A percentile compares a stretch with the other conserved stretches of the same genome.
phyloP scores from a whole-genome alignment of 2,113 vertebrate genomes.

The Neogobius melanostomus region DNA sequence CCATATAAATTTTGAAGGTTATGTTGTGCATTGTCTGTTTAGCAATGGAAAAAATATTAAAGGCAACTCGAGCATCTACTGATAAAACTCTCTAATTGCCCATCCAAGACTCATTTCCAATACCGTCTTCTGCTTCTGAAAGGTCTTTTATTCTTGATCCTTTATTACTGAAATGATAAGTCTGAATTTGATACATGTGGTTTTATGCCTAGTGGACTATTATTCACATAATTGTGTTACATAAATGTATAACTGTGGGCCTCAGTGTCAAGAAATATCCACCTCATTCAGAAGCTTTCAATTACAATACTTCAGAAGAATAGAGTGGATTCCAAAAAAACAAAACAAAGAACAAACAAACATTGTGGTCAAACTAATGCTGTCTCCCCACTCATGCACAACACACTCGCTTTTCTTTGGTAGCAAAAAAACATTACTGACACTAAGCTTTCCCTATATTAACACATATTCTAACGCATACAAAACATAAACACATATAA shows the following conservation, averaged over 20 bases:
- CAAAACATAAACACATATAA: no score
- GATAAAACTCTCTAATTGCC: constrained; percentile 49
- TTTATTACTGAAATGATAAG: constrained; percentile 67
- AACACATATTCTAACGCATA: no score
- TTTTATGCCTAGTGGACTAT: constrained; percentile 28
- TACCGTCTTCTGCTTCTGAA: constrained; percentile 53
- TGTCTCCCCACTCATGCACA: no score
- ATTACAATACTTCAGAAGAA: no score
- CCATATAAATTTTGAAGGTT: constrained; percentile 29
- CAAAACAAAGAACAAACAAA: no score
- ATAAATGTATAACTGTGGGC: neutral
- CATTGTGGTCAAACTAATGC: no score
- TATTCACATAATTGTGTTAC: neutral
- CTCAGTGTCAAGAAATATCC: neutral
- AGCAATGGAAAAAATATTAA: constrained; percentile 50
- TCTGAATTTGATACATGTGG: constrained; percentile 61
- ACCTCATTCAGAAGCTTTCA: neutral
- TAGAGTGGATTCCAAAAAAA: no score
- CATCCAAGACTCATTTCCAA: constrained; percentile 72
- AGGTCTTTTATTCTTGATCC: constrained; percentile 57
- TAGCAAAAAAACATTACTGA: no score
- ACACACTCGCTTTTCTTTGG: no score
- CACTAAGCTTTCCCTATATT: no score
- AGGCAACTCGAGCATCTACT: constrained; percentile 40
- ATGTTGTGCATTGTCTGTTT: constrained; percentile 27